Evolutionary conservation across 2,797 vertebrate genomes (phyloP).

Genomic region (Acanthiza pusilla): DNA sequence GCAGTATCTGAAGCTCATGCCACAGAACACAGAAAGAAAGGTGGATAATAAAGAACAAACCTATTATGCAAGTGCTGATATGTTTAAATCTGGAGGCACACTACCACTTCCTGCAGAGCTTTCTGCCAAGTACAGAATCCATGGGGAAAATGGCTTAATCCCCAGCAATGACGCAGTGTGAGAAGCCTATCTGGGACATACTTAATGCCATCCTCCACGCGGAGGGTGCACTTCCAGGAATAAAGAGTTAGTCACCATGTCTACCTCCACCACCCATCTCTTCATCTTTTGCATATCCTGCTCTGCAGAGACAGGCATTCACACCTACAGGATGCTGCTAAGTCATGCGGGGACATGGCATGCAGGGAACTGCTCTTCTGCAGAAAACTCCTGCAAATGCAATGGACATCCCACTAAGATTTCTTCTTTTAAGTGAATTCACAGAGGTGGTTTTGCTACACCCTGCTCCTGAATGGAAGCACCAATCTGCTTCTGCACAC

Average conservation of each 20-base stretch:
- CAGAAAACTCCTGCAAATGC: not conserved
- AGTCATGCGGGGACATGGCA: not conserved
- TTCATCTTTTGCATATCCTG: not conserved
- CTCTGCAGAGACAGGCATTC: slow-evolving; percentile 2
- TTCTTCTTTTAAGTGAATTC: not conserved
- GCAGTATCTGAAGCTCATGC: not conserved
- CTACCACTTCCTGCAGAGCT: not conserved
- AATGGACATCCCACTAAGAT: not conserved
- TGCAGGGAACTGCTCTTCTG: not conserved
- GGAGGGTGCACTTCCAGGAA: not conserved
- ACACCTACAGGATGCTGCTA: slow-evolving; percentile 3
- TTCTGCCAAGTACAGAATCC: not conserved
- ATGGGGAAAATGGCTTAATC: not conserved
- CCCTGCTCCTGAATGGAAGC: not conserved
- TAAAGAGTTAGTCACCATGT: not conserved
- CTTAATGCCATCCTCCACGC: not conserved
- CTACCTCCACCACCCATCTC: not conserved
- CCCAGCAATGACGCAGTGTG: not conserved
- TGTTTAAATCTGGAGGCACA: not conserved
- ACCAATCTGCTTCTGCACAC: not conserved
- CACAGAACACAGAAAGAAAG: not conserved
- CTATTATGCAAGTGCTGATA: not conserved
- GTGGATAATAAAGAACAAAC: not conserved
- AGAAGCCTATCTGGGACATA: not conserved
- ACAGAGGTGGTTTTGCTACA: not conserved